These are phyloP conservation scores for Fulmarus glacialis DNA, from an alignment of 2,113 vertebrate genomes.

Conservation along the genomic window DNA sequence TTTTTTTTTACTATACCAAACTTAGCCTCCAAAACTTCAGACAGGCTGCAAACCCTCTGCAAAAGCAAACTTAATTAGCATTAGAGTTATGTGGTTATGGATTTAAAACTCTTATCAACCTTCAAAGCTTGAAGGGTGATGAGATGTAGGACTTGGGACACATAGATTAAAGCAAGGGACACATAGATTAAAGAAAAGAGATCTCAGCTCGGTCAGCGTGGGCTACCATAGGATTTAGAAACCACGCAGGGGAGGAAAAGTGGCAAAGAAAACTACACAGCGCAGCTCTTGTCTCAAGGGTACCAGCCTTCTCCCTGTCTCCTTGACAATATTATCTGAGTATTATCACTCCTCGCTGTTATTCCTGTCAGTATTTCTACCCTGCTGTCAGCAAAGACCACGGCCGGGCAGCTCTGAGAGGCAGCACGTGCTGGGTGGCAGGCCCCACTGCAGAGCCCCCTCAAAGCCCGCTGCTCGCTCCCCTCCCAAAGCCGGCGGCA, in stretches of 20 bases:
- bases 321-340: background rate
- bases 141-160: background rate
- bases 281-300: background rate
- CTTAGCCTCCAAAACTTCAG: background rate
- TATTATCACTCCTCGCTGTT: background rate
- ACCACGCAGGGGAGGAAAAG: background rate
- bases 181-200: background rate
- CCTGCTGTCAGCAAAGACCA: background rate
- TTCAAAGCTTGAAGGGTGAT: background rate
- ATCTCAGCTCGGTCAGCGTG: fast-evolving
- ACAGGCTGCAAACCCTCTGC: background rate
- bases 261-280: background rate
- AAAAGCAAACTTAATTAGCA: background rate
- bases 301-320: background rate
- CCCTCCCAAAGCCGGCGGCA: background rate
- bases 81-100: background rate
- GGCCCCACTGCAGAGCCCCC: background rate
- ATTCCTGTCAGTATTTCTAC: background rate
- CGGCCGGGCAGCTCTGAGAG: background rate
- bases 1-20: background rate
- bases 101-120: background rate
- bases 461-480: background rate
- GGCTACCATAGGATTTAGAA: background rate
- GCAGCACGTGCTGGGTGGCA: fast-evolving
- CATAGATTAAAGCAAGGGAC: background rate